Conservation (phyloP, 2,797 vertebrate genomes). For the Acanthornis magna region DNA sequence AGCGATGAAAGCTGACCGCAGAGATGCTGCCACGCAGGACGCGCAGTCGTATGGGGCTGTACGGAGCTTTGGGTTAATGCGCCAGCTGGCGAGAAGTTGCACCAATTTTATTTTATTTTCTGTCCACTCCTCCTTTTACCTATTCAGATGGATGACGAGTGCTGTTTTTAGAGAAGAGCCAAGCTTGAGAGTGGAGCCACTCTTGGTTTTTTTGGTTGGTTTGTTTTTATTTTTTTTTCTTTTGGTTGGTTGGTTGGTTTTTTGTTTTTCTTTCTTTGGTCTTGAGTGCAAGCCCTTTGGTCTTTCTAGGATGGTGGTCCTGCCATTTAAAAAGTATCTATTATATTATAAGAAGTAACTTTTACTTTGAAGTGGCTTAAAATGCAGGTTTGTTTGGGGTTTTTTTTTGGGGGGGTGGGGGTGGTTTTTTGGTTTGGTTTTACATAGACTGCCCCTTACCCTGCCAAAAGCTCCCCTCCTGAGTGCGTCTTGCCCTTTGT, state of each 20-base stretch:
- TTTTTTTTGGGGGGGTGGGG: neutral
- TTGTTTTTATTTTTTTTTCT: neutral
- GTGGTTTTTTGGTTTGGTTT: conserved; percentile 37
- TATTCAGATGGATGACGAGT: conserved; percentile 48
- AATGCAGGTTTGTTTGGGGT: conserved; percentile 32
- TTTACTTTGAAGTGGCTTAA: conserved; percentile 72
- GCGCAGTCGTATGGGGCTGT: conserved; percentile 39
- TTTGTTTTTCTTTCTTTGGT: conserved; percentile 35
- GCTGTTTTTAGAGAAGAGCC: conserved; percentile 63
- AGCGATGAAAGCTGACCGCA: conserved; percentile 48
- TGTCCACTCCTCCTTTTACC: conserved; percentile 47
- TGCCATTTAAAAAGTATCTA: conserved; percentile 75
- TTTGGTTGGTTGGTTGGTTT: neutral
- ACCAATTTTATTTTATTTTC: conserved; percentile 65
- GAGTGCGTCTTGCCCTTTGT: conserved; percentile 56
- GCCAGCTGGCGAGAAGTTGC: conserved; percentile 66
- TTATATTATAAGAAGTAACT: conserved; percentile 68
- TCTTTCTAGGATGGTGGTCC: conserved; percentile 76
- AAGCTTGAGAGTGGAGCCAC: conserved; percentile 51
- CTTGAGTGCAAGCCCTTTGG: conserved; percentile 48
- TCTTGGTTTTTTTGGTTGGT: neutral
- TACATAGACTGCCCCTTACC: conserved; percentile 28
- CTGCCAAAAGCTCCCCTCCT: neutral
- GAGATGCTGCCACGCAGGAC: conserved; percentile 60
- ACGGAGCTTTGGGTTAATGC: conserved; percentile 60